Evolutionary conservation across 2,888 invertebrate species (phyloP).

Genomic region (Lottia scabra): DNA sequence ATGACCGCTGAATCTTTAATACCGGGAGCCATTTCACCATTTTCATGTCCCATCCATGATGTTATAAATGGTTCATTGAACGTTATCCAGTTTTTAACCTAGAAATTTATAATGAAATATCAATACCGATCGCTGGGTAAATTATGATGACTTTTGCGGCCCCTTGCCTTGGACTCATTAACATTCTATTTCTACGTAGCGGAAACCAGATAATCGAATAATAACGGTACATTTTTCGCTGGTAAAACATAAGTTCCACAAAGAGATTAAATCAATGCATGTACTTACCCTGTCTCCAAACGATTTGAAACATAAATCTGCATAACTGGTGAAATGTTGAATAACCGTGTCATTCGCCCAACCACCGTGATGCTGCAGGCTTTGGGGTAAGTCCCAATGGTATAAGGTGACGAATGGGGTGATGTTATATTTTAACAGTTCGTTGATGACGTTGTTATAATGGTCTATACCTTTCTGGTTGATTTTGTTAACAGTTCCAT

Average conservation of each 20-base stretch:
- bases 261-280: too few relatives aligned
- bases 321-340: conserved; percentile 63
- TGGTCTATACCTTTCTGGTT: conserved; percentile 80
- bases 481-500: conserved; percentile 64
- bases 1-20: conserved; percentile 54
- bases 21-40: conserved; percentile 35
- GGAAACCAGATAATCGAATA: too few relatives aligned
- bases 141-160: too few relatives aligned
- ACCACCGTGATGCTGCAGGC: conserved; percentile 68
- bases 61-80: conserved; percentile 78
- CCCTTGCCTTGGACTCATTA: too few relatives aligned
- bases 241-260: too few relatives aligned
- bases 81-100: conserved; percentile 78
- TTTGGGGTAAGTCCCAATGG: conserved; percentile 68
- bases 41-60: conserved; percentile 38
- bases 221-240: too few relatives aligned
- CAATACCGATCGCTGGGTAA: too few relatives aligned
- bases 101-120: neutral
- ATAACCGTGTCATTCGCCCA: conserved; percentile 57
- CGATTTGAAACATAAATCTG: conserved; percentile 59
- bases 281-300: conserved; percentile 64
- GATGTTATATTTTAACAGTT: conserved; percentile 75
- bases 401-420: conserved; percentile 74
- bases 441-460: conserved; percentile 82
- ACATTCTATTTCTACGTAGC: too few relatives aligned